Evolutionary conservation across 2,113 vertebrate genomes (phyloP), one percentile per base, ranked within the genome.

Genomic region (Triplophysa tibetana): DNA sequence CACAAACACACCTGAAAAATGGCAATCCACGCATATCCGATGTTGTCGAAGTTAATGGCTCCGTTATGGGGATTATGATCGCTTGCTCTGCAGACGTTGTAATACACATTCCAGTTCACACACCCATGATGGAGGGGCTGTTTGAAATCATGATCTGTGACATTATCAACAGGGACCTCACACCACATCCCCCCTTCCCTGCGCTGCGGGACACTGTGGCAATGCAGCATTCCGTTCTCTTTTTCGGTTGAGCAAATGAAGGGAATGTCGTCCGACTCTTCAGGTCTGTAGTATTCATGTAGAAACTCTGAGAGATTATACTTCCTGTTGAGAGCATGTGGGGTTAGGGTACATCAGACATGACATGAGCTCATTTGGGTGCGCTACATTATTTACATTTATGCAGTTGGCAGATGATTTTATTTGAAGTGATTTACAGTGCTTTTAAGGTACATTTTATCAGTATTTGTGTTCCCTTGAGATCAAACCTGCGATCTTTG

Each of bases 11-110:
- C 98, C 97, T 99, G 98, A 88, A 99, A 99, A 88, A 99, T 99
- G 78, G 98, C 96, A 12, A 99, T 99, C 98, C 98, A 99, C 48
- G 98, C 98, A 1, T 98, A 98, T 86, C 96, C 97, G 23, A 99
- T 98, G 64, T 99, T 99, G 86, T 99, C 98, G 79, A 99, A 99
- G 86, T 95, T 99, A 91, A 99, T 98, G 84, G 98, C 97, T 17
- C 97, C 98, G 1, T 98, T 98, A 92, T 98, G 97, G 0, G 98
- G 98, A 91, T 99, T 99, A 2, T 94, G 24, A 0, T 95, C 95
- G 1, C 97, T 96, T 0, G 97, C 90, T 74, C 93, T 93, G 91
- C 97, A 99, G 79, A 93, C 86, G 0, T 95, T 97, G 89, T 99
- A 99, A 81, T 96, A 98, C 85, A 94, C 94, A 88, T 96, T 98